These are phyloP conservation scores for Hephaestus fuliginosus DNA, from an alignment of 2,797 vertebrate genomes.

Conservation along the genomic window DNA sequence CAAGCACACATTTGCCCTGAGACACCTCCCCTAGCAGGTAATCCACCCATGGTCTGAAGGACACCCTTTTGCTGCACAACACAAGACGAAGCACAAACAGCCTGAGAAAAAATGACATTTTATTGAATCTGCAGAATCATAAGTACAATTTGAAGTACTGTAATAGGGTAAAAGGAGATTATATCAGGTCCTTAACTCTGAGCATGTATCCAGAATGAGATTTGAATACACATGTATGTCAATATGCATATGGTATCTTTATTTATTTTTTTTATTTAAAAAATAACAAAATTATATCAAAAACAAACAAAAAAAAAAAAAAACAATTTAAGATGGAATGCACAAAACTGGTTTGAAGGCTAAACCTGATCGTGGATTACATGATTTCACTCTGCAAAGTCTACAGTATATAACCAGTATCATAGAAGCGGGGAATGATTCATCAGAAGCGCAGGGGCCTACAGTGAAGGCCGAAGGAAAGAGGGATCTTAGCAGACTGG, in stretches of 20 bases:
- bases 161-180: conserved; percentile 83
- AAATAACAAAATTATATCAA: conserved; percentile 81
- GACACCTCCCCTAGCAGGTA: not conserved
- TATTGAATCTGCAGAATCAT: conserved; percentile 87
- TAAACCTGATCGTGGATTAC: conserved; percentile 77
- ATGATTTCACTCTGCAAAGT: conserved; percentile 76
- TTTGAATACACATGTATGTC: conserved; percentile 72
- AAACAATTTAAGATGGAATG: conserved; percentile 79
- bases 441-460: conserved; percentile 70
- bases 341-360: conserved; percentile 77
- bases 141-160: conserved; percentile 86
- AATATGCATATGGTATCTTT: conserved; percentile 79
- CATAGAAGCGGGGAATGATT: conserved; percentile 75
- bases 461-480: conserved; percentile 61
- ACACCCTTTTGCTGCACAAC: not conserved
- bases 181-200: conserved; percentile 81
- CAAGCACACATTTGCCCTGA: not conserved
- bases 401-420: conserved; percentile 81
- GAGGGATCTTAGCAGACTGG: conserved; percentile 46
- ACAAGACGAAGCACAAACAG: conserved; percentile 11
- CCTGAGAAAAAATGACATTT: conserved; percentile 87
- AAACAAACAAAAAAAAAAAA: conserved; percentile 72
- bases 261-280: conserved; percentile 67
- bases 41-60: not conserved
- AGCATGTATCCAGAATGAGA: conserved; percentile 70